Evolutionary conservation across 2,797 vertebrate genomes (phyloP), one percentile per base, ranked within the genome.

Genomic region (Lithobates sylvaticus): DNA sequence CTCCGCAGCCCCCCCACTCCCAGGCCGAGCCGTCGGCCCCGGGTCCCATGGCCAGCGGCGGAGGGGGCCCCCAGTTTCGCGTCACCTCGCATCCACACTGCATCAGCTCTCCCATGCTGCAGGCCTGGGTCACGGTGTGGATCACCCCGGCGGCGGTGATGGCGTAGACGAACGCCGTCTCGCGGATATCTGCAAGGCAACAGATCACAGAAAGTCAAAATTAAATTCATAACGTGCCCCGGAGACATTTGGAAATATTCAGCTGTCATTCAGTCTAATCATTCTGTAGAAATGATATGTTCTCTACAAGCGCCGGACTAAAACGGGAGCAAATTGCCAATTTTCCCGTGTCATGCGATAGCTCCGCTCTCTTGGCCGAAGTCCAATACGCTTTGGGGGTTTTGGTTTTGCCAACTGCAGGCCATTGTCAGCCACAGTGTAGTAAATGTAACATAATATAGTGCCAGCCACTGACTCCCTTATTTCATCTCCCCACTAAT

Each of bases 1-100:
- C 98, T 5, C 98, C 98, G 0, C 98, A 99, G 89, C 98, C 98
- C 0, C 98, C 98, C 98, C 98, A 99, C 91, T 99, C 98, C 98
- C 98, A 99, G 89, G 97, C 96, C 0, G 96, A 95, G 36, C 95
- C 96, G 15, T 96, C 96, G 0, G 91, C 91, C 0, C 96, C 92
- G 0, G 94, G 84, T 9, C 94, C 88, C 0, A 92, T 90, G 0
- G 94, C 89, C 1, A 95, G 95, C 1, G 91, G 93, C 0, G 96
- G 96, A 0, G 98, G 97, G 0, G 96, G 94, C 0, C 94, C 95
- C 75, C 96, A 92, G 89, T 96, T 96, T 0, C 96, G 93, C 0
- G 96, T 97, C 3, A 96, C 96, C 91, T 98, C 97, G 0, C 98
- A 99, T 88, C 98, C 98, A 0, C 98, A 99, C 93, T 97, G 98